A percentile compares a stretch with the other conserved stretches of the same genome.
These are phyloP conservation scores for Danaus plexippus DNA, from an alignment of 1,140 invertebrate species.

Conservation along the genomic window DNA sequence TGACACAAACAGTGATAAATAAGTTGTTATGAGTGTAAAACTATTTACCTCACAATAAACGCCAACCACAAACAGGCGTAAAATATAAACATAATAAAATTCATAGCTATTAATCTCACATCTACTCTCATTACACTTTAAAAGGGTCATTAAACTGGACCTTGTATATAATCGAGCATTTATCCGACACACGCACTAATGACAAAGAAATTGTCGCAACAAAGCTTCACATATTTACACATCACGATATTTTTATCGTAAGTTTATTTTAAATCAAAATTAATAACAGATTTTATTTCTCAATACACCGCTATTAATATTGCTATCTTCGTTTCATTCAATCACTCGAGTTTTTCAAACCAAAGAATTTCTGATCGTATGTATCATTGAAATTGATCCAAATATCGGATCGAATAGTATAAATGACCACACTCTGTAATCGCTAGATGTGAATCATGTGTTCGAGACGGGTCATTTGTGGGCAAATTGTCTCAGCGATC, in stretches of 20 bases:
- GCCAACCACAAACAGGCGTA: neutral
- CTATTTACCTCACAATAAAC: too few species aligned
- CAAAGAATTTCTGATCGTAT: too few species aligned
- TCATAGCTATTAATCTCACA: too few species aligned
- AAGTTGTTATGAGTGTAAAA: too few species aligned
- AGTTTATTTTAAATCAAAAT: neutral
- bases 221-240: constrained; percentile 6
- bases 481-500: constrained; percentile 26
- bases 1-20: too few species aligned
- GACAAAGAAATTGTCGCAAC: constrained; percentile 16
- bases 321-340: too few species aligned
- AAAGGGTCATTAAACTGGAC: constrained; percentile 17
- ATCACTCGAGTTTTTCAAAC: too few species aligned
- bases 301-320: too few species aligned
- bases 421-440: constrained; percentile 11
- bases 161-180: constrained; percentile 20
- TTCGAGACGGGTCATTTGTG: constrained; percentile 23
- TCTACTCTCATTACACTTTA: constrained; percentile 5
- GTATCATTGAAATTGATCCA: neutral
- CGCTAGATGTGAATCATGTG: constrained; percentile 32
- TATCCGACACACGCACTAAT: constrained; percentile 22
- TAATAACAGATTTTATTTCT: too few species aligned
- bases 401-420: constrained; percentile 14
- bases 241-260: constrained; percentile 6
- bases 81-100: constrained; percentile 1